Conservation (phyloP, 1,140 invertebrate species). For the Ceratina calcarata region DNA sequence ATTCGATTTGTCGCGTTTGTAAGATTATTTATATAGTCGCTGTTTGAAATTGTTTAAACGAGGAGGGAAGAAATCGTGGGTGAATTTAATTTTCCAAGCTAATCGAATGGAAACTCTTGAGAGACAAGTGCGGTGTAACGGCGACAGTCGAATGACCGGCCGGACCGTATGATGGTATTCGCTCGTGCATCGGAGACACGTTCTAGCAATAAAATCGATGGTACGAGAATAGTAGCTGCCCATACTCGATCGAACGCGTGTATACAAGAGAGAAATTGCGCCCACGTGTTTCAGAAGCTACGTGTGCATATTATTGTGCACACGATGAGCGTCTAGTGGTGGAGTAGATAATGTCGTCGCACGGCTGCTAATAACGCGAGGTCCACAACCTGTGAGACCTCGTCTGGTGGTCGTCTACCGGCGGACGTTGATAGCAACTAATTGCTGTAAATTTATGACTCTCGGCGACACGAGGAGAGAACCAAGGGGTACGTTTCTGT, state of each 20-base stretch:
- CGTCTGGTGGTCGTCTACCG: constrained; percentile 40
- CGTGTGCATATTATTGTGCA: constrained; percentile 36
- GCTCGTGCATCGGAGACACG: not conserved
- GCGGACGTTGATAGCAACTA: constrained; percentile 17
- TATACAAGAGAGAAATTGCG: not conserved
- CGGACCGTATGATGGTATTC: not conserved
- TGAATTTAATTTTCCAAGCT: no score
- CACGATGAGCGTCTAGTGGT: not conserved
- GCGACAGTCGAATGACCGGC: constrained; percentile 6
- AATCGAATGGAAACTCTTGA: not conserved
- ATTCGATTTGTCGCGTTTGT: no score
- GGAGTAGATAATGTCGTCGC: constrained; percentile 29
- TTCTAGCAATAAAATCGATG: constrained; percentile 44
- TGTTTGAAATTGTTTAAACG: no score
- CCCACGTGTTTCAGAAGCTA: constrained; percentile 25
- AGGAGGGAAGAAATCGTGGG: no score
- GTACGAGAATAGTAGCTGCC: constrained; percentile 13
- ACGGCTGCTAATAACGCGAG: constrained; percentile 37
- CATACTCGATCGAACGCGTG: not conserved
- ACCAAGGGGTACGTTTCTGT: not conserved
- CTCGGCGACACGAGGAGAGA: not conserved
- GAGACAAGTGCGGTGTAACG: not conserved
- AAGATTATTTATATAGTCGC: no score
- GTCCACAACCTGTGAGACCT: constrained; percentile 30
- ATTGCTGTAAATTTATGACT: constrained; percentile 38